Conservation (phyloP, 2,797 vertebrate genomes). For the Acipenser transmontanus region DNA sequence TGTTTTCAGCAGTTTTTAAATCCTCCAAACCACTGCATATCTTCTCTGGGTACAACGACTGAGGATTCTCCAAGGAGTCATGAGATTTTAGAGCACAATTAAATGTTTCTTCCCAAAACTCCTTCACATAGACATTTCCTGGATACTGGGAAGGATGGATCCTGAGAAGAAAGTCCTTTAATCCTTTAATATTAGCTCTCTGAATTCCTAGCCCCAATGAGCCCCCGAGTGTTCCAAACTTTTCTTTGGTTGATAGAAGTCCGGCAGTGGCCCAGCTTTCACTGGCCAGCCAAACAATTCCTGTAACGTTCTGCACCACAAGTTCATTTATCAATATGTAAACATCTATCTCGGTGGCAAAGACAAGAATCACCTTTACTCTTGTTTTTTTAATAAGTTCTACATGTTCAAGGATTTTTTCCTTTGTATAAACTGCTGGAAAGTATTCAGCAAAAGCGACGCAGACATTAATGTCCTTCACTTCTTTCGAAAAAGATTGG, state of each 20-base stretch:
- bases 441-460: conserved; percentile 61
- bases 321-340: conserved; percentile 58
- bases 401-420: conserved; percentile 49
- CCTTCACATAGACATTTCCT: conserved; percentile 37
- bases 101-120: conserved; percentile 57
- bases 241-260: conserved; percentile 52
- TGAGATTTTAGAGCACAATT: conserved; percentile 40
- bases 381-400: conserved; percentile 52
- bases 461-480: conserved; percentile 49
- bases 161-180: conserved; percentile 47
- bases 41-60: conserved; percentile 20
- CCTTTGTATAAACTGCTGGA: conserved; percentile 48
- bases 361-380: conserved; percentile 58
- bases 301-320: conserved; percentile 58
- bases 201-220: conserved; percentile 60
- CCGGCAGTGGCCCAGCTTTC: conserved; percentile 65
- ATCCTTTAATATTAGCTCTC: conserved; percentile 45
- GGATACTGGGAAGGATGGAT: conserved; percentile 49
- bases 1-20: conserved; percentile 44
- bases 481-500: conserved; percentile 52
- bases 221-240: conserved; percentile 54
- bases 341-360: conserved; percentile 62
- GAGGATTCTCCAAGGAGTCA: not conserved
- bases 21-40: conserved; percentile 49
- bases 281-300: conserved; percentile 64